These are phyloP conservation scores for Drosophila sulfurigaster DNA, from an alignment of 1,140 invertebrate genomes.

Conservation along the genomic window DNA sequence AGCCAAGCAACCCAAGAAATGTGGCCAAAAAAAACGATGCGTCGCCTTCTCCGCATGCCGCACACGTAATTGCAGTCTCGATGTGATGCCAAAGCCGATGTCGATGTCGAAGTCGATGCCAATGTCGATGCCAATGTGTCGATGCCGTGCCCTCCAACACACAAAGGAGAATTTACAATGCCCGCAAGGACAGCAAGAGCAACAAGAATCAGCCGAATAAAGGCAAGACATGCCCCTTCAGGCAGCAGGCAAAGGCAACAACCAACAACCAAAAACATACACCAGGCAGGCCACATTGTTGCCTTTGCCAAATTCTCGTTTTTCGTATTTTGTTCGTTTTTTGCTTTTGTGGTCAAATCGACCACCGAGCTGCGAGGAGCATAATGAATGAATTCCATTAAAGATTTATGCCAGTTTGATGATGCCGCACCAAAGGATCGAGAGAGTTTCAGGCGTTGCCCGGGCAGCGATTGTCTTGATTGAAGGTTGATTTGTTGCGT, in stretches of 20 bases:
- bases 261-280: too few relatives aligned
- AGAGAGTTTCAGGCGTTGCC: slow-evolving; percentile 41
- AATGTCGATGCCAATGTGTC: slow-evolving; percentile 7
- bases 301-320: slow-evolving; percentile 48
- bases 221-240: slow-evolving; percentile 31
- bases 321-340: slow-evolving; percentile 1
- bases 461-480: slow-evolving; percentile 60
- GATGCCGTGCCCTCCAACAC: slow-evolving; percentile 51
- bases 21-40: slow-evolving; percentile 36
- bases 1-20: slow-evolving; percentile 48
- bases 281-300: slow-evolving; percentile 50
- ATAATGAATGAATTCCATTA: slow-evolving; percentile 84
- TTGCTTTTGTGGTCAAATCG: slow-evolving; percentile 49
- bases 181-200: slow-evolving; percentile 57
- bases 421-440: slow-evolving; percentile 77
- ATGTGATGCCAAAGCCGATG: slow-evolving; percentile 2
- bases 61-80: slow-evolving; percentile 65
- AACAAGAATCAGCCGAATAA: slow-evolving; percentile 28
- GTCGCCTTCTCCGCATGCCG: slow-evolving; percentile 43
- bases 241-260: slow-evolving; percentile 10
- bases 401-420: slow-evolving; percentile 85
- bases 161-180: slow-evolving; percentile 71
- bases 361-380: slow-evolving; percentile 26
- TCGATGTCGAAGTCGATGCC: not conserved
- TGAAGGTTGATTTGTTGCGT: slow-evolving; percentile 84